phyloP scores from a whole-genome alignment of 2,888 invertebrate species.

The Eilema griseolum region DNA sequence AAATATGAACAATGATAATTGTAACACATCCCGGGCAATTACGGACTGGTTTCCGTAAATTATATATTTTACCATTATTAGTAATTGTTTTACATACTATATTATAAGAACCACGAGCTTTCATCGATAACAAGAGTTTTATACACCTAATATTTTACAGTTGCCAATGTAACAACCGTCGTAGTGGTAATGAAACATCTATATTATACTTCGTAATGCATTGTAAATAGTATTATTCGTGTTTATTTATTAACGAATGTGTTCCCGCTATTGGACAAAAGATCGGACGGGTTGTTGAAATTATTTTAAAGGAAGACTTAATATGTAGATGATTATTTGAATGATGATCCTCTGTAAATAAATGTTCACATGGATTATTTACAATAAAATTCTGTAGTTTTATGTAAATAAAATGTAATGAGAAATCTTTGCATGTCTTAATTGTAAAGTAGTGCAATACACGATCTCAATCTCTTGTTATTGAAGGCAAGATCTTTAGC shows the following conservation, averaged over 20 bases:
- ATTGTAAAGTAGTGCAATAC: conserved; percentile 66
- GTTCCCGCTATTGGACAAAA: conserved; percentile 18
- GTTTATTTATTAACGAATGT: conserved; percentile 46
- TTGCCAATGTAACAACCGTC: conserved; percentile 50
- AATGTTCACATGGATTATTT: conserved; percentile 54
- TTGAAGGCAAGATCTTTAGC: conserved; percentile 54
- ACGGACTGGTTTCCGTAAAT: background rate
- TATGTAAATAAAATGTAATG: conserved; percentile 61
- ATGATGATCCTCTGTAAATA: conserved; percentile 65
- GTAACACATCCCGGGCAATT: background rate
- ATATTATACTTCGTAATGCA: conserved; percentile 48
- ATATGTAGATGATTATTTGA: conserved; percentile 27
- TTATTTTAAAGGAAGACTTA: conserved; percentile 11
- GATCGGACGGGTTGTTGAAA: conserved; percentile 11
- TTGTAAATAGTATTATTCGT: conserved; percentile 62
- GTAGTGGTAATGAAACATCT: conserved; percentile 39
- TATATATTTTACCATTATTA: background rate
- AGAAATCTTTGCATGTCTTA: conserved; percentile 49
- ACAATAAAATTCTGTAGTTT: conserved; percentile 60
- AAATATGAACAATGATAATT: background rate
- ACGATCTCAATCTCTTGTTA: conserved; percentile 65
- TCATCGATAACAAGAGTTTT: conserved; percentile 9
- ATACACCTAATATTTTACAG: conserved; percentile 42
- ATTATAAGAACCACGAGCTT: conserved; percentile 1
- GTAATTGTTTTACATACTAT: conserved; percentile 3